Base-by-base conservation (phyloP, 1,140 invertebrate genomes). In the Drosophila punjabiensis region DNA sequence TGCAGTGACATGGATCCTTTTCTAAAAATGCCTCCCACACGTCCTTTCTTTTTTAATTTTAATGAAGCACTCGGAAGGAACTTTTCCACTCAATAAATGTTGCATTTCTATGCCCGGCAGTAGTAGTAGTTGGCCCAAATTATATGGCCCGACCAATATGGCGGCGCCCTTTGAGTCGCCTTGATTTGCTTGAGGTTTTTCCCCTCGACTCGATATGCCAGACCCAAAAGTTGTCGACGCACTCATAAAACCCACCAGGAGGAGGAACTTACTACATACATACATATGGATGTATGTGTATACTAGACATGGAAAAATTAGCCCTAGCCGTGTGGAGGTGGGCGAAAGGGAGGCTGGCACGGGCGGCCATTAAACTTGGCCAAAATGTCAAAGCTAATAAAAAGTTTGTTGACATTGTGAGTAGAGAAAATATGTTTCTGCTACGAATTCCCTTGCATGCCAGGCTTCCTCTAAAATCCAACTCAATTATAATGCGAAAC, bases 301-400 rank as follows among this genome's bases (percentile, higher is more conserved):
- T 43, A 67, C 37, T 69, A 75, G 52, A 43, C 28, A 55, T 37
- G n/a, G 39, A 20, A 60, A 76, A 77, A 77, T 69, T 71, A 39
- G 66, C 50, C 50, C 48, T 59, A 18, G 66, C 39, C 43, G 13
- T 32, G 30, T 24, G 13, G 41, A 43, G 37, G 37, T 35, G 32
- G 50, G 28, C 7, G 30, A 48, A 0, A 20, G 10, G 69, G 32
- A 59, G 30, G 61, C 47, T 70, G 66, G 45, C 56, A 47, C 43
- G 48, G 61, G 41, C 52, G 69, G 52, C 60, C 67, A 73, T 80
- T 79, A 68, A 76, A 84, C 71, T 78, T 69, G 41, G 47, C 30
- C 41, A 78, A 79, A 79, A 58, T 62, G 74, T 14, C 68, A 68
- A 68, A 82, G 62, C 64, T 45, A 77, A 82, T 80, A 75, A 68